phyloP scores from a whole-genome alignment of 1,140 invertebrate genomes.

The Stegodyphus dumicola region DNA sequence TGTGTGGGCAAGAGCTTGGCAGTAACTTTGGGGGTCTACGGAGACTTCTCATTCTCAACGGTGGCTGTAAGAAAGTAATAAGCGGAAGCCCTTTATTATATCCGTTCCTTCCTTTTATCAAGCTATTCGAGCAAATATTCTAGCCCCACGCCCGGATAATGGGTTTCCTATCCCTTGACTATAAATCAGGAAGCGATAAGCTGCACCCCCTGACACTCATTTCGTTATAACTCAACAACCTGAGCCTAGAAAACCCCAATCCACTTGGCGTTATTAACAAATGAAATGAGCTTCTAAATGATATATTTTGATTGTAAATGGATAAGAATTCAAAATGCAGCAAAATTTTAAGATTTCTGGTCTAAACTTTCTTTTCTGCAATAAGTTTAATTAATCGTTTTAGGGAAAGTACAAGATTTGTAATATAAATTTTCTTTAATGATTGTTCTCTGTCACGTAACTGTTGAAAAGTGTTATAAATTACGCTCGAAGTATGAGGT shows the following conservation, averaged over 20 bases:
- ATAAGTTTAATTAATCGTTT: no score
- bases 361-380: no score
- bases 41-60: constrained; percentile 31
- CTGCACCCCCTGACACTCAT: constrained; percentile 40
- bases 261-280: constrained; percentile 43
- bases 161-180: constrained; percentile 50
- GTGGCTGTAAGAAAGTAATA: constrained; percentile 52
- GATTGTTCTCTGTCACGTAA: no score
- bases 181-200: constrained; percentile 56
- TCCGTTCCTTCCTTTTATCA: constrained; percentile 48
- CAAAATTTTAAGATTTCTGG: no score
- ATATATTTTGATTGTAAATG: constrained; percentile 34
- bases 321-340: background rate
- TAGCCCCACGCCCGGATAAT: constrained; percentile 43
- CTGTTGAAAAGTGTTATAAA: no score
- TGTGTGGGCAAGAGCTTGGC: background rate
- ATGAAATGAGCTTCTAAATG: constrained; percentile 42
- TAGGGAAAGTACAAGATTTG: no score
- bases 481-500: no score
- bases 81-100: constrained; percentile 48
- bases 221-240: constrained; percentile 14
- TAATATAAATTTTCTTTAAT: no score
- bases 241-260: constrained; percentile 10
- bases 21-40: background rate
- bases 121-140: constrained; percentile 54